These are phyloP conservation scores for Neogobius melanostomus DNA, from an alignment of 2,113 vertebrate species.

Conservation along the genomic window DNA sequence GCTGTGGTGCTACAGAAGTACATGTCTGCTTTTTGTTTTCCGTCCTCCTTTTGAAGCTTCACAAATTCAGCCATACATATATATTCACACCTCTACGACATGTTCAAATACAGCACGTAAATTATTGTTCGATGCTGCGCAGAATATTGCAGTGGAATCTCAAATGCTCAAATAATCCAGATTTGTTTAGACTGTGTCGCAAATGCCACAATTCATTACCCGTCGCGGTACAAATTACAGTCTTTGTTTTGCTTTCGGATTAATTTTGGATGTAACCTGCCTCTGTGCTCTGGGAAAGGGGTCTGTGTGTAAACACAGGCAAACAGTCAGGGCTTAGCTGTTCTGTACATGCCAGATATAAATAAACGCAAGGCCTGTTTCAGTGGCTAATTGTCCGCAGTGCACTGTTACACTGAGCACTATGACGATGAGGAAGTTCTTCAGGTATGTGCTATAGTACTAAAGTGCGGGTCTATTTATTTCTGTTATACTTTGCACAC, in stretches of 20 bases:
- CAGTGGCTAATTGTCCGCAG: neutral
- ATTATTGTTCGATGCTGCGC: neutral
- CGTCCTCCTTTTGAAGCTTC: neutral
- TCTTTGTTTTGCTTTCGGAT: slow-evolving; percentile 6
- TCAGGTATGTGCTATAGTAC: too few species aligned
- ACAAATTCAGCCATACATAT: neutral
- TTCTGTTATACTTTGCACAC: too few species aligned
- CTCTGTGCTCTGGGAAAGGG: neutral
- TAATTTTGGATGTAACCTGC: neutral
- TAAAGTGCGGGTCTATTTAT: too few species aligned
- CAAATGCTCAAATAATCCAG: neutral
- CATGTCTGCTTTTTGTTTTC: too few species aligned
- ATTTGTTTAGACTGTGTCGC: neutral
- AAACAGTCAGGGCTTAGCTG: slow-evolving; percentile 4
- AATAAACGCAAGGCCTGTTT: neutral
- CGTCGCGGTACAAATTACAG: neutral
- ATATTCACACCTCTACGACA: neutral
- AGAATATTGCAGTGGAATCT: neutral
- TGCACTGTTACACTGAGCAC: neutral
- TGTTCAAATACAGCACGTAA: neutral
- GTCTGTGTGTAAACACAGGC: slow-evolving; percentile 3
- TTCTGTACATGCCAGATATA: slow-evolving; percentile 1
- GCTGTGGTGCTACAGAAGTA: too few species aligned
- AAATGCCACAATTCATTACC: slow-evolving; percentile 9
- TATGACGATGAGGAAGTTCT: neutral